Evolutionary conservation across 2,797 vertebrate genomes (phyloP).

Genomic region (Hoplostethus atlanticus): DNA sequence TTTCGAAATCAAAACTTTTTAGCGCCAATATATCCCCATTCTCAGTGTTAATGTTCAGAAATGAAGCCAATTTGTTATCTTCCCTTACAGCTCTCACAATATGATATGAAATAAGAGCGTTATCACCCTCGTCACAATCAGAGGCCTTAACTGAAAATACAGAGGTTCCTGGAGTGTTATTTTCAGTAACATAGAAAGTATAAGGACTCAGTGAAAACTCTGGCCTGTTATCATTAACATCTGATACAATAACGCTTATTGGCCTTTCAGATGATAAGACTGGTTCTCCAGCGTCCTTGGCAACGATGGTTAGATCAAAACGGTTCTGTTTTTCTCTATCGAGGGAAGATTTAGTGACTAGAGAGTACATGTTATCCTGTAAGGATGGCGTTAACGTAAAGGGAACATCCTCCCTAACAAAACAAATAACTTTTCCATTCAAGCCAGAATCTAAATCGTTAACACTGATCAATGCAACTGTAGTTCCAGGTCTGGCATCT

Average conservation of each 20-base stretch:
- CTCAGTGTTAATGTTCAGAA: slow-evolving; percentile 60
- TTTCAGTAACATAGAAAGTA: slow-evolving; percentile 74
- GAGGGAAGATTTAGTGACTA: slow-evolving; percentile 51
- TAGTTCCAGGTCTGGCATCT: slow-evolving; percentile 81
- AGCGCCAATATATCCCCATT: slow-evolving; percentile 79
- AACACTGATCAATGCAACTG: slow-evolving; percentile 86
- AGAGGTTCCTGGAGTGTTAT: slow-evolving; percentile 62
- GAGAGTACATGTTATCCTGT: slow-evolving; percentile 75
- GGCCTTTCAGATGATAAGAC: slow-evolving; percentile 60
- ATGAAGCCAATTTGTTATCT: slow-evolving; percentile 44
- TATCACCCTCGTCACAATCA: slow-evolving; percentile 68
- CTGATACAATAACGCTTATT: slow-evolving; percentile 59
- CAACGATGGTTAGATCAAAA: slow-evolving; percentile 53
- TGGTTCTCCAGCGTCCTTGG: slow-evolving; percentile 71
- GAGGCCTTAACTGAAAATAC: slow-evolving; percentile 70
- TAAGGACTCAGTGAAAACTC: slow-evolving; percentile 64
- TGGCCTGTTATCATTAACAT: slow-evolving; percentile 72
- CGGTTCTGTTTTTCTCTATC: slow-evolving; percentile 78
- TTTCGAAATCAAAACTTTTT: slow-evolving; percentile 79
- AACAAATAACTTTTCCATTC: slow-evolving; percentile 81
- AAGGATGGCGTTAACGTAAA: slow-evolving; percentile 74
- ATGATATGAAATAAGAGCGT: slow-evolving; percentile 59
- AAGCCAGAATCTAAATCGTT: slow-evolving; percentile 82
- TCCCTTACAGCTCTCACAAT: slow-evolving; percentile 29
- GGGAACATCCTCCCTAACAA: slow-evolving; percentile 53